Conservation (phyloP, 2,888 invertebrate species). For the Nudaria mundana region DNA sequence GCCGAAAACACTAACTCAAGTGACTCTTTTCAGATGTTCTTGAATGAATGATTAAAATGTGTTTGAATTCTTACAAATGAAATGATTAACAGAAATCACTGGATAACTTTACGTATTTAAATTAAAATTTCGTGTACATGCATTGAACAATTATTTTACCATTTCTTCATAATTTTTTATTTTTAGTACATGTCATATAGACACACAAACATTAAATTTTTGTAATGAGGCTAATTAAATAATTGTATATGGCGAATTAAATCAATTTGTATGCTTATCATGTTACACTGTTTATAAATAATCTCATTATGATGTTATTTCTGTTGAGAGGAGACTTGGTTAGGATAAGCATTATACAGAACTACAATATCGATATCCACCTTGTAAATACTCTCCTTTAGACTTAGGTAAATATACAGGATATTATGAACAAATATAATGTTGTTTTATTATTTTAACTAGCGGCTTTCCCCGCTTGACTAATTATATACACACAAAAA, state of each 20-base stretch:
- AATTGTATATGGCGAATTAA: conserved; percentile 11
- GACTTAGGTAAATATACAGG: conserved; percentile 78
- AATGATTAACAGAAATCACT: no score
- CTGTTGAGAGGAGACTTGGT: conserved; percentile 42
- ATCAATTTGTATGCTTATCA: conserved; percentile 17
- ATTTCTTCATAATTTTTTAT: background rate
- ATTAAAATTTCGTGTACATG: no score
- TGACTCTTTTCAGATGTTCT: no score
- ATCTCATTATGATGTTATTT: conserved; percentile 30
- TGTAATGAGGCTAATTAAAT: conserved; percentile 27
- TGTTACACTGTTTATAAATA: conserved; percentile 10
- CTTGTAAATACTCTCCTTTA: conserved; percentile 81
- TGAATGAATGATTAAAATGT: no score
- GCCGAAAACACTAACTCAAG: no score
- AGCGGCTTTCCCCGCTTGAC: no score
- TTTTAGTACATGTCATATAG: background rate
- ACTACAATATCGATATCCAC: conserved; percentile 70
- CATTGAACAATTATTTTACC: background rate
- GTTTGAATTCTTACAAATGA: no score
- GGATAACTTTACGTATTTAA: no score
- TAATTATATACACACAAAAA: no score
- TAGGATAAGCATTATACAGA: conserved; percentile 62
- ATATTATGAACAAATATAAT: conserved; percentile 54
- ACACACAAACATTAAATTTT: conserved; percentile 9
- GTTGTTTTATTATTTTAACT: conserved; percentile 47